These are phyloP conservation scores for Bombus confusus DNA, from an alignment of 1,140 invertebrate genomes.

Conservation along the genomic window DNA sequence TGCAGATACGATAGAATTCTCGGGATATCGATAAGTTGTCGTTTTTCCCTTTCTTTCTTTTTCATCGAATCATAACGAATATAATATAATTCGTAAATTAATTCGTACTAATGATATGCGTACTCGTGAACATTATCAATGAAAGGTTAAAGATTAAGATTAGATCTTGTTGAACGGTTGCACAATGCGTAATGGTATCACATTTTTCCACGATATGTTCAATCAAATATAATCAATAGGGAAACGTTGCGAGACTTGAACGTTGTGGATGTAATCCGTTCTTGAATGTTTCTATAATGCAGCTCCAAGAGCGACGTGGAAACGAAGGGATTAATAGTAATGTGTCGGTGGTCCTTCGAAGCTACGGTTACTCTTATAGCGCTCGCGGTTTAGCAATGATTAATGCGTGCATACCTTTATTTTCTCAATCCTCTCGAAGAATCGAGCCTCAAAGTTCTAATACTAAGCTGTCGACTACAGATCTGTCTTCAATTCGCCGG, in stretches of 20 bases:
- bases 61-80: conserved; percentile 47
- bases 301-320: conserved; percentile 47
- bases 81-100: conserved; percentile 55
- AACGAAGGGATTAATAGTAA: conserved; percentile 62
- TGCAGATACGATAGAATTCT: conserved; percentile 38
- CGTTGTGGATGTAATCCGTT: conserved; percentile 32
- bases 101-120: conserved; percentile 63
- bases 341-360: conserved; percentile 61
- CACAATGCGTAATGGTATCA: conserved; percentile 51
- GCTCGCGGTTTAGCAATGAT: conserved; percentile 61
- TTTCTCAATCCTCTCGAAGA: conserved; percentile 44
- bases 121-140: conserved; percentile 48
- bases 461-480: conserved; percentile 57
- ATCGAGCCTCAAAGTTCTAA: conserved; percentile 55
- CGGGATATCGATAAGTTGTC: conserved; percentile 16
- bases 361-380: conserved; percentile 59
- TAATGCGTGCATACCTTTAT: conserved; percentile 59
- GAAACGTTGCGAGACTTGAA: conserved; percentile 19
- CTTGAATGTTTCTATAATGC: conserved; percentile 50
- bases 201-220: conserved; percentile 63
- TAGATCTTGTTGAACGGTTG: conserved; percentile 38
- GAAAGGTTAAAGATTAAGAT: conserved; percentile 46
- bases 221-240: conserved; percentile 61
- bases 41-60: conserved; percentile 16
- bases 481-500: conserved; percentile 60